phyloP scores from a whole-genome alignment of 1,140 invertebrate species.

The Macrocentrus cingulum region DNA sequence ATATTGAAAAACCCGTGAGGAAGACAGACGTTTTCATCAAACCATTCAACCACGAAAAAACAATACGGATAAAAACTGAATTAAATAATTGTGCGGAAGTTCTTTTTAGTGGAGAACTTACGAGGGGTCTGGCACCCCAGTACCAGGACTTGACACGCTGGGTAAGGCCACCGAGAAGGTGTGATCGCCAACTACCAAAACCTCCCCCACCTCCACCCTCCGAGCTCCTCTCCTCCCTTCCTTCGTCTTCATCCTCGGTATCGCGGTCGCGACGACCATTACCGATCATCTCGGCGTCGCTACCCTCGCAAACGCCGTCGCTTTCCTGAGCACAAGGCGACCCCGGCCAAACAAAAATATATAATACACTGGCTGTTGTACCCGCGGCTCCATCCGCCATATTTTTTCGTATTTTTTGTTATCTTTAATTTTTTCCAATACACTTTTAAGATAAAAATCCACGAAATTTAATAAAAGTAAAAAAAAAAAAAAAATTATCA shows the following conservation, averaged over 20 bases:
- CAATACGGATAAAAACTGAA: constrained; percentile 26
- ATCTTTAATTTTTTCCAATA: no score
- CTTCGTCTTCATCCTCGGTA: constrained; percentile 57
- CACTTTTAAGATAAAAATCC: no score
- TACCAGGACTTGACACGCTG: constrained; percentile 93
- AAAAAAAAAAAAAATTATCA: no score
- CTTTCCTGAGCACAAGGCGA: constrained; percentile 47
- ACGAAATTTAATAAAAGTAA: no score
- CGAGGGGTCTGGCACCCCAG: constrained; percentile 87
- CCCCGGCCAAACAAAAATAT: constrained; percentile 39
- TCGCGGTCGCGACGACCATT: constrained; percentile 54
- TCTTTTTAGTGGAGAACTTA: constrained; percentile 66
- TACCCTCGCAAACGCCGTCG: constrained; percentile 57
- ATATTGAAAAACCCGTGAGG: no score
- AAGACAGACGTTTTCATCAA: no score
- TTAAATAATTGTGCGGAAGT: constrained; percentile 23
- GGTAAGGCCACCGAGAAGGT: constrained; percentile 83
- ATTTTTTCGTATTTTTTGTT: no score
- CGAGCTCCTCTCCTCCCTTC: constrained; percentile 56
- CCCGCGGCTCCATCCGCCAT: constrained; percentile 11
- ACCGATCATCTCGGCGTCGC: constrained; percentile 60
- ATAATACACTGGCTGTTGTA: constrained; percentile 38
- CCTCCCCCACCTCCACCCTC: constrained; percentile 70
- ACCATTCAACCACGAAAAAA: background rate
- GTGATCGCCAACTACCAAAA: constrained; percentile 86